A percentile compares a stretch with the other conserved stretches of the same genome.
phyloP scores from a whole-genome alignment of 2,888 invertebrate species.

The Machimus atricapillus region DNA sequence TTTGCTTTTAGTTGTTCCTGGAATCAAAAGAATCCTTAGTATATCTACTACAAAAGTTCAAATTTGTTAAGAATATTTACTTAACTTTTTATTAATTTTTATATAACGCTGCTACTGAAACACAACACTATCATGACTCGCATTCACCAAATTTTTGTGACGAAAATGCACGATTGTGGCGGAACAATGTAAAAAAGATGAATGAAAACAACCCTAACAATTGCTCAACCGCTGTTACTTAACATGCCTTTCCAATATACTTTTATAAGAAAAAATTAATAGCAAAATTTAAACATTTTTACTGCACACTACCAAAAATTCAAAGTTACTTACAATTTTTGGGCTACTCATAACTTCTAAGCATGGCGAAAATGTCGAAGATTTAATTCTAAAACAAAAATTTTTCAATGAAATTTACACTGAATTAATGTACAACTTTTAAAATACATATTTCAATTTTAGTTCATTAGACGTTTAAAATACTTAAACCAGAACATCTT shows the following conservation, averaged over 20 bases:
- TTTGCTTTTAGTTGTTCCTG: conserved; percentile 66
- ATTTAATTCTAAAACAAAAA: neutral
- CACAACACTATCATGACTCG: conserved; percentile 40
- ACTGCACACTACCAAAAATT: neutral
- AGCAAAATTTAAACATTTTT: neutral
- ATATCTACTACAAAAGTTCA: neutral
- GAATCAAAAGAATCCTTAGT: conserved; percentile 59
- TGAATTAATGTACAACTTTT: neutral
- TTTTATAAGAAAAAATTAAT: neutral
- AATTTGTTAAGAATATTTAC: conserved; percentile 53
- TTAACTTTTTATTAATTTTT: conserved; percentile 27
- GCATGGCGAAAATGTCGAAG: neutral
- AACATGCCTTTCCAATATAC: conserved; percentile 21
- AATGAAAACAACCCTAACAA: conserved; percentile 19
- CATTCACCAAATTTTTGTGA: conserved; percentile 35
- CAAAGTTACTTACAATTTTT: neutral
- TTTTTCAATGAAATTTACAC: neutral
- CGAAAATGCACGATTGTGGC: conserved; percentile 10
- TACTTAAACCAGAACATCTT: too few species aligned
- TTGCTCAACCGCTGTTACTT: conserved; percentile 9
- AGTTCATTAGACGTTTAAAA: neutral
- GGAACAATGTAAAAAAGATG: conserved; percentile 9
- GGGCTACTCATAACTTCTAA: neutral
- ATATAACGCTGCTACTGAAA: conserved; percentile 36
- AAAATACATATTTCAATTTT: neutral